Evolutionary conservation across 2,113 vertebrate species (phyloP), one percentile per base, ranked within the genome.

Genomic region (Gracilinanus agilis): DNA sequence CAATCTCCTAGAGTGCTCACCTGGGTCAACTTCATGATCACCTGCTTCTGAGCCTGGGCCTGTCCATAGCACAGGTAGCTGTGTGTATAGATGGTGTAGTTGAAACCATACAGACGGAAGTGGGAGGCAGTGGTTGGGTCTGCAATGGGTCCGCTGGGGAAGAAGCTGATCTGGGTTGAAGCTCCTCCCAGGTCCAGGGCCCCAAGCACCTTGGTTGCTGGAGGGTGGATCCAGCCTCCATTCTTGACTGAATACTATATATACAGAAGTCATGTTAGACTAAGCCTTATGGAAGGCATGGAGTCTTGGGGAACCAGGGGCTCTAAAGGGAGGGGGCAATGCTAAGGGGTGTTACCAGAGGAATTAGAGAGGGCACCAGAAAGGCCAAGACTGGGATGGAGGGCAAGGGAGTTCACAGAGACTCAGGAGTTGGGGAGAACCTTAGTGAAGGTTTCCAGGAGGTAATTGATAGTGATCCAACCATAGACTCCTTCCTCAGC

Each of bases 401-500:
- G 23, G 49, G 89, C 12, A 90, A 10, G 88, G 24, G 44, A 44
- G 40, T 83, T 83, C 67, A 83, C 34, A 83, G 67, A 83, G 67
- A 83, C 13, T n/a, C 67, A 40, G n/a, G 67, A 19, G 0, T 1
- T 83, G 67, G n/a, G n/a, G 40, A 83, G n/a, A 83, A 99, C 99
- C 99, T 99, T 99, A 40, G 99, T 98, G 94, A 99, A 99, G 97
- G 99, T 99, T 90, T 99, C 98, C 91, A 99, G 98, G 55, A 99
- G 98, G 93, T 99, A 99, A 98, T 99, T 99, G 96, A 99, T 98
- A 0, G 99, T 99, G 97, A 99, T 99, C 99, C 99, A 99, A 90
- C 99, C 99, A 0, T 99, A 99, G 0, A 98, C 98, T 0, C 99
- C 99, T 93, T 99, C 99, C 44, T 99, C 98, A 24, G 98, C 97